Conservation (phyloP, 2,888 invertebrate species). For the Heliconius aoede region DNA sequence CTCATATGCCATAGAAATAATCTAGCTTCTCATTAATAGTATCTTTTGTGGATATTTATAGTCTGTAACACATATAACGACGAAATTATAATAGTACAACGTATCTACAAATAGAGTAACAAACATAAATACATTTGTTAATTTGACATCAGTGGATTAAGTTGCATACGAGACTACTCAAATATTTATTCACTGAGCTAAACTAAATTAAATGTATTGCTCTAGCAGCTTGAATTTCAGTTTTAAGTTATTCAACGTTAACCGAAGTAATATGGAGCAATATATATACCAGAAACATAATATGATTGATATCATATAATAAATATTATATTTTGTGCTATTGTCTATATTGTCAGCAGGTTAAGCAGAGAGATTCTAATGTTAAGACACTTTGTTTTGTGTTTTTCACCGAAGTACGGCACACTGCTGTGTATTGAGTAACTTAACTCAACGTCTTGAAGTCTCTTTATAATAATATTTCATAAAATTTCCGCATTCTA, state of each 20-base stretch:
- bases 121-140: background rate
- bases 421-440: too few relatives aligned
- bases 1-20: too few relatives aligned
- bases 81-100: background rate
- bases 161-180: background rate
- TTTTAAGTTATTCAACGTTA: background rate
- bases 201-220: constrained; percentile 8
- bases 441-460: too few relatives aligned
- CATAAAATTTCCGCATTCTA: background rate
- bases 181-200: constrained; percentile 5
- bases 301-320: too few relatives aligned
- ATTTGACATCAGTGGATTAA: background rate
- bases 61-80: background rate
- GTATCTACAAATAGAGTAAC: background rate
- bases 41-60: background rate
- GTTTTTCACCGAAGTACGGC: too few relatives aligned
- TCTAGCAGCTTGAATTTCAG: background rate
- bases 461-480: too few relatives aligned
- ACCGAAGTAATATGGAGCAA: background rate
- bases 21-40: too few relatives aligned
- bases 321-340: too few relatives aligned
- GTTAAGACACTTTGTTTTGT: too few relatives aligned
- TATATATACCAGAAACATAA: too few relatives aligned
- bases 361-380: too few relatives aligned
- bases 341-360: too few relatives aligned